Base-by-base conservation (phyloP, 2,888 invertebrate genomes). In the Pseudococcus viburni region DNA sequence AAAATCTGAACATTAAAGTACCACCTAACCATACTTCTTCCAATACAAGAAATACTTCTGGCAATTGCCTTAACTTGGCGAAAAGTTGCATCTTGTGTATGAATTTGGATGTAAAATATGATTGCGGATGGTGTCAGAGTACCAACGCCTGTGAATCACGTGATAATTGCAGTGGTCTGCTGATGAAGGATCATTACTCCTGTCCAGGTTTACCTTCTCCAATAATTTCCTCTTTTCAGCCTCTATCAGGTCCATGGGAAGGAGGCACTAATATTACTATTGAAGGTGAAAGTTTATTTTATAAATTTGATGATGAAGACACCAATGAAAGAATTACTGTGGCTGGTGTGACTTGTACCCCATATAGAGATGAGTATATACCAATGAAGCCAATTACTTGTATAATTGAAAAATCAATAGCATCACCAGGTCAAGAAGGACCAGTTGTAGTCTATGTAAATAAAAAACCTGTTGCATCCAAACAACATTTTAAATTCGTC, bases 21-120 rank as follows among this genome's bases (percentile, higher is more conserved):
- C 26, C 3, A 3, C 3, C 26, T 3, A 33, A 33, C 26, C 26
- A 33, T 33, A 33, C 26, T 33, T 96, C 97, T 33, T 33, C 92
- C 96, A 98, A 3, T 92, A 96, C 98, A 91, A 97, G 97, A 91
- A 95, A 97, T 88, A 97, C 97, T 91, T 0, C 6, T 0, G 97
- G 97, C 92, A 95, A 97, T 89, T 99, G 99, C 92, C 95, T 96
- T 89, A 96, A 96, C 91, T 98, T 99, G 97, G 98, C 99, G 5
- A 96, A 97, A 91, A 98, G 98, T 92, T 99, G 99, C 92, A 99
- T 99, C 5, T 96, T 97, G 93, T 99, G 99, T 92, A 93, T 99
- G 91, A 0, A 6, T 42, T 42, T 42, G 89, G 95, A 96, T 6
- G 95, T 96, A 91, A 97, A 97, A 91, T 98, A 97, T 92, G 95